Base-by-base conservation (phyloP, 1,140 invertebrate species). In the Drosophila truncata region DNA sequence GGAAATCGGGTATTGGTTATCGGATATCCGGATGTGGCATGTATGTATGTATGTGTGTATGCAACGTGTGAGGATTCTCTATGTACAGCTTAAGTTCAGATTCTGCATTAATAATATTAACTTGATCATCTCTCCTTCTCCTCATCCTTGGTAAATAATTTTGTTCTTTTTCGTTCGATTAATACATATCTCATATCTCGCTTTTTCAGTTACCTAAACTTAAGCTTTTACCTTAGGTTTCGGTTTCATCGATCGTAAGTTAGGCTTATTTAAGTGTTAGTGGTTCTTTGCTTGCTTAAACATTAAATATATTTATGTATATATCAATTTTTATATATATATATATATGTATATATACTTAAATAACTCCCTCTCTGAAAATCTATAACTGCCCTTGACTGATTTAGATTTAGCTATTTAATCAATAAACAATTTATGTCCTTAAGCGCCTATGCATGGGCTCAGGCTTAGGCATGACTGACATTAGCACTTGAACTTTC, bases 271-370 rank as follows among this genome's bases (percentile, higher is more conserved):
- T 87, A 87, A 78, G 80, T 88, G 84, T 87, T 88, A 87, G 84
- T 87, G 84, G 84, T 87, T 87, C 84, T 87, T 87, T 87, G 84
- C 84, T 91, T 86, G 82, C 86, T 90, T 91, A 91, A 74, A 77
- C 55, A 54, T 66, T 85, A 80, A 64, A 75, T 82, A 82, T 82
- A 59, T 85, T 71, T 72, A 70, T 73, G 64, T 64, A 76, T 82
- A 61, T 84, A 76, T 83, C 37, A 33, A 71, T 72, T 55, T 73
- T 50, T 82, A 73, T 79, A 58, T 83, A 64, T 78, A 57, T 82
- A 73, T 79, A 58, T 83, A 64, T 78, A 80, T 86, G 73, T 86
- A 87, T 78, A 83, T 71, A 63, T 78, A 76, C 84, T 71, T 87
- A 87, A 87, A 84, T 78, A 77, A 69, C 63, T 57, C 54, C 69